phyloP scores from a whole-genome alignment of 2,113 vertebrate genomes.

The Alaudala cheleensis region DNA sequence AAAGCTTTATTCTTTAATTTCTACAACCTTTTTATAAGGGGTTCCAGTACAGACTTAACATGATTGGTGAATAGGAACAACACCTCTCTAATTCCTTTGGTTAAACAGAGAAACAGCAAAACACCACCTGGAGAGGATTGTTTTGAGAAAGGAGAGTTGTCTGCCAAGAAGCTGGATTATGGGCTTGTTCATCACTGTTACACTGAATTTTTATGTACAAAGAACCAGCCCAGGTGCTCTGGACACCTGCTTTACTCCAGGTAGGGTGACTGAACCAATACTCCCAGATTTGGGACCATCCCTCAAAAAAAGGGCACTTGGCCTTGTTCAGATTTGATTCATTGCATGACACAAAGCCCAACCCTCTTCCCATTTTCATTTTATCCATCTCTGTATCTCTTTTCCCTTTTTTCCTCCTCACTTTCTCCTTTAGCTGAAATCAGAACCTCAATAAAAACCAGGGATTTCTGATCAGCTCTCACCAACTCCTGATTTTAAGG shows the following conservation, averaged over 20 bases:
- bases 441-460: too few relatives aligned
- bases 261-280: not conserved
- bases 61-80: too few relatives aligned
- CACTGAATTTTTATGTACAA: not conserved
- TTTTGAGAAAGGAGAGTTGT: too few relatives aligned
- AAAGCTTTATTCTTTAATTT: too few relatives aligned
- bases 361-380: not conserved
- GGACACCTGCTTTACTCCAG: not conserved
- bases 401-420: not conserved
- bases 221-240: not conserved
- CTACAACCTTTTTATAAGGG: too few relatives aligned
- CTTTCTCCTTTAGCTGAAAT: not conserved
- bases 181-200: not conserved
- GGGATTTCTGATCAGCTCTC: not conserved
- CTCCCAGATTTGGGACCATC: not conserved
- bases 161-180: not conserved
- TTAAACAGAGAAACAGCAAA: too few relatives aligned
- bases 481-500: too few relatives aligned
- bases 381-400: not conserved
- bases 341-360: not conserved
- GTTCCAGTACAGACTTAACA: too few relatives aligned
- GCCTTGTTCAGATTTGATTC: not conserved
- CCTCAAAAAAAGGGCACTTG: not conserved
- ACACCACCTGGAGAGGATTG: too few relatives aligned
- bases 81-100: too few relatives aligned